These are phyloP conservation scores for Drosophila putrida DNA, from an alignment of 2,888 invertebrate species.

Conservation along the genomic window DNA sequence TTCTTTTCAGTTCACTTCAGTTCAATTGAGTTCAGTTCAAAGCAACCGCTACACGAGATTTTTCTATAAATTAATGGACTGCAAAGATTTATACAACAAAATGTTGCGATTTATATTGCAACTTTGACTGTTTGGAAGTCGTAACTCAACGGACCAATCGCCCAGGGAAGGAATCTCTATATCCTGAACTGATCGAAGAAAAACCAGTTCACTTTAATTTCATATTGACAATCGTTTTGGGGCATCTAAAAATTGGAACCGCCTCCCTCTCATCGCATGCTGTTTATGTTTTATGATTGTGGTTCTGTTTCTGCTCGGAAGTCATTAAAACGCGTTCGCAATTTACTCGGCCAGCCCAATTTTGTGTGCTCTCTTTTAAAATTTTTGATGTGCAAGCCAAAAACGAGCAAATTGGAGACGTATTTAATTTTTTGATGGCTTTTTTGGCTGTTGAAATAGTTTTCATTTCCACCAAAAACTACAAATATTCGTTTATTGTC, in stretches of 20 bases:
- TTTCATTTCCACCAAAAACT: constrained; percentile 16
- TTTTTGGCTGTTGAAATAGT: constrained; percentile 29
- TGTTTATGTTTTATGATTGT: background rate
- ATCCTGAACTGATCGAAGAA: background rate
- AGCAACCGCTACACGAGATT: constrained; percentile 12
- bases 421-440: constrained; percentile 42
- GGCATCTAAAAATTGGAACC: constrained; percentile 52
- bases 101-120: constrained; percentile 1
- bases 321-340: constrained; percentile 37
- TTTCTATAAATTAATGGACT: constrained; percentile 7
- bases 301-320: constrained; percentile 19
- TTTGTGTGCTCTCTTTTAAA: background rate
- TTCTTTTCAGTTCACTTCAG: background rate
- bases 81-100: constrained; percentile 5
- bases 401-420: constrained; percentile 39
- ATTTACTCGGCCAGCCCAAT: constrained; percentile 20
- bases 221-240: constrained; percentile 37
- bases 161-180: constrained; percentile 8
- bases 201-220: constrained; percentile 36
- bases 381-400: background rate
- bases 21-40: constrained; percentile 6
- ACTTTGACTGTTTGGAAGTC: background rate
- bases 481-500: constrained; percentile 29
- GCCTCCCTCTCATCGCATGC: constrained; percentile 39
- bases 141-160: constrained; percentile 9